Evolutionary conservation across 92 coral and sea anemone genomes (phyloP).

Genomic region (Parazoanthus darwini): DNA sequence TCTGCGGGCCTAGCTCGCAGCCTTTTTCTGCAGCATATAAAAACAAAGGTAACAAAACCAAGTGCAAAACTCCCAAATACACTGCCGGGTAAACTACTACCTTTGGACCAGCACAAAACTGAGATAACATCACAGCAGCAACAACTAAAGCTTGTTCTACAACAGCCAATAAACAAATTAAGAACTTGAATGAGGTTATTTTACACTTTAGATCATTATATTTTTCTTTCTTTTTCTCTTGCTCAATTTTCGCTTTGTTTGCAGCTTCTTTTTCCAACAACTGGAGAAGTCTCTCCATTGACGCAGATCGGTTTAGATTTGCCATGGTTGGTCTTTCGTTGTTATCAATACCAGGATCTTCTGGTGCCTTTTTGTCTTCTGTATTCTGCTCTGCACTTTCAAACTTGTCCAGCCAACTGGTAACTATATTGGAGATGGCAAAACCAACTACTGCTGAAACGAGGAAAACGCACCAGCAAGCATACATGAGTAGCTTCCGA

Average conservation of each 20-base stretch:
- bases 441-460: background rate
- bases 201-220: background rate
- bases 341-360: too few species aligned
- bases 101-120: background rate
- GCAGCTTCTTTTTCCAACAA: background rate
- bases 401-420: background rate
- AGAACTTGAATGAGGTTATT: background rate
- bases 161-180: background rate
- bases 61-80: background rate
- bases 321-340: background rate
- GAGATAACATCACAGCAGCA: background rate
- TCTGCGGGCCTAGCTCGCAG: background rate
- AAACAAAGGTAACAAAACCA: background rate
- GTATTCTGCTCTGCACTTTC: background rate
- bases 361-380: too few species aligned
- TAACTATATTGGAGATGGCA: background rate
- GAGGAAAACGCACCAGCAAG: background rate
- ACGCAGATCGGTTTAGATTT: background rate
- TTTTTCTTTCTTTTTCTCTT: background rate
- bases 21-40: background rate
- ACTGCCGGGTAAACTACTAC: background rate
- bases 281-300: too few species aligned
- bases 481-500: background rate
- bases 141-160: background rate
- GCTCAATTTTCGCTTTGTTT: background rate